These are phyloP conservation scores for Ectropis crepuscularia DNA, from an alignment of 2,888 invertebrate genomes.

Conservation along the genomic window DNA sequence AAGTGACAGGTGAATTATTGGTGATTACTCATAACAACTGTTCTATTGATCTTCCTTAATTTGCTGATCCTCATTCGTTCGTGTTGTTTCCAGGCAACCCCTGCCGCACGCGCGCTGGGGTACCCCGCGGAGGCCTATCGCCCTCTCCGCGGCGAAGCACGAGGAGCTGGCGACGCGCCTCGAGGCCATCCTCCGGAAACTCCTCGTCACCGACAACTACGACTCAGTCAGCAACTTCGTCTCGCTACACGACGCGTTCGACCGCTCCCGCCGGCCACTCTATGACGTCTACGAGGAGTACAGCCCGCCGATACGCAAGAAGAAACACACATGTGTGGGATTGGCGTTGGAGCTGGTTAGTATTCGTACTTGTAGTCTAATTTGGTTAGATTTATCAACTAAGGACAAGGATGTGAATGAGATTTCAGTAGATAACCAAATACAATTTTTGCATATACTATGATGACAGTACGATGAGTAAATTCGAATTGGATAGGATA, in stretches of 20 bases:
- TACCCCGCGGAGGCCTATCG: conserved; percentile 52
- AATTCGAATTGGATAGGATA: too few species aligned
- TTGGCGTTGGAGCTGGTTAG: conserved; percentile 88
- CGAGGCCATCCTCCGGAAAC: conserved; percentile 91
- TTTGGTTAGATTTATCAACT: too few species aligned
- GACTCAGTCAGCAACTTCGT: conserved; percentile 95
- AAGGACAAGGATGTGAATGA: too few species aligned
- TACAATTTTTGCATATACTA: too few species aligned
- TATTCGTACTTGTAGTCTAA: too few species aligned
- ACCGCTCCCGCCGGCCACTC: conserved; percentile 84
- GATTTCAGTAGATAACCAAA: too few species aligned
- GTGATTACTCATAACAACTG: too few species aligned
- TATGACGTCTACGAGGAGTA: conserved; percentile 91
- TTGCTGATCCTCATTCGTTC: too few species aligned
- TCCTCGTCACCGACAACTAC: conserved; percentile 94
- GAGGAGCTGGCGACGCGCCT: conserved; percentile 92
- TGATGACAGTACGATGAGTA: too few species aligned
- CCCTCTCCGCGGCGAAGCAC: conserved; percentile 84
- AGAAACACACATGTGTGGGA: conserved; percentile 95
- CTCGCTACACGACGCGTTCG: conserved; percentile 86
- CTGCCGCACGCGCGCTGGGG: conserved; percentile 57
- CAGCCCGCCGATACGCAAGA: conserved; percentile 90
- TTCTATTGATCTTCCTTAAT: too few species aligned
- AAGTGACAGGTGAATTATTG: too few species aligned
- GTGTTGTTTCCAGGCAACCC: conserved; percentile 45